These are phyloP conservation scores for Thumatha senex DNA, from an alignment of 2,888 invertebrate genomes.

Conservation along the genomic window DNA sequence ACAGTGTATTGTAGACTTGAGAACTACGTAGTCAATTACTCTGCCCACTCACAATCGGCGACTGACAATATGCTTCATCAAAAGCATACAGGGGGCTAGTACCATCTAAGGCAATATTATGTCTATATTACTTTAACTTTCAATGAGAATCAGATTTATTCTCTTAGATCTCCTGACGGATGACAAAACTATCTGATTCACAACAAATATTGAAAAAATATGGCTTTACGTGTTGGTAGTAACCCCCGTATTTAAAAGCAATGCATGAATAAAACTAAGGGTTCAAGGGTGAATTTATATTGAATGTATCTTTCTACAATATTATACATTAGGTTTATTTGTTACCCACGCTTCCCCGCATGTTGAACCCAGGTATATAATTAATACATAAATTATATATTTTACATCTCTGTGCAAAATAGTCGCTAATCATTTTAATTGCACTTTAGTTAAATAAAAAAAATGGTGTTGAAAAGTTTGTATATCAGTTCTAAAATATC, in stretches of 20 bases:
- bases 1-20: too few relatives aligned
- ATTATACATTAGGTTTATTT: slow-evolving; percentile 74
- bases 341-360: slow-evolving; percentile 42
- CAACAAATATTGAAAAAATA: not conserved
- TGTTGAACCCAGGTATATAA: slow-evolving; percentile 35
- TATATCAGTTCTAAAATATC: slow-evolving; percentile 32
- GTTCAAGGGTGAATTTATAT: slow-evolving; percentile 77
- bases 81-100: too few relatives aligned
- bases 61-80: too few relatives aligned
- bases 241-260: not conserved
- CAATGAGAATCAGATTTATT: too few relatives aligned
- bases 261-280: slow-evolving; percentile 48
- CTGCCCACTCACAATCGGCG: too few relatives aligned
- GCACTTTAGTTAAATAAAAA: slow-evolving; percentile 55
- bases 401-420: slow-evolving; percentile 54
- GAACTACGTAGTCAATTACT: too few relatives aligned
- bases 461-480: slow-evolving; percentile 32
- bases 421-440: slow-evolving; percentile 55
- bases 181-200: too few relatives aligned
- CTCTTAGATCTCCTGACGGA: too few relatives aligned
- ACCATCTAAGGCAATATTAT: too few relatives aligned
- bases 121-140: too few relatives aligned
- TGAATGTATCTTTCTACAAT: slow-evolving; percentile 80
- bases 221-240: not conserved
- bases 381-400: slow-evolving; percentile 37